Percentiles rank a stretch among this genome's conserved stretches.
These are phyloP conservation scores for Sisor rabdophorus DNA, from an alignment of 2,113 vertebrate genomes.

Conservation along the genomic window DNA sequence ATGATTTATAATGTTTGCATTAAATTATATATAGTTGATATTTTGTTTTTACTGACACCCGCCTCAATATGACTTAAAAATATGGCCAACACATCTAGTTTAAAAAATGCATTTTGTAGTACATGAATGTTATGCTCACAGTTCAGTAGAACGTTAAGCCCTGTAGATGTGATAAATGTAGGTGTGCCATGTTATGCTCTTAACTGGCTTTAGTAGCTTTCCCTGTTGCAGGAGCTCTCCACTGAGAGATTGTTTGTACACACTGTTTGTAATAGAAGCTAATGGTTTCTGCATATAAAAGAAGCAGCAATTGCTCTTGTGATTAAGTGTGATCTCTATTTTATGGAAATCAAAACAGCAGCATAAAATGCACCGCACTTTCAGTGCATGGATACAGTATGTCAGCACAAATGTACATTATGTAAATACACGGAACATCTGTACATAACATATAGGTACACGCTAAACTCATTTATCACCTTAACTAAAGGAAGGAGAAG, in stretches of 20 bases:
- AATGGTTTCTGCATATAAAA: slow-evolving; percentile 70
- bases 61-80: not conserved
- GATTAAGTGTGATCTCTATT: slow-evolving; percentile 71
- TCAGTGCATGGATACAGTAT: slow-evolving; percentile 16
- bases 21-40: too few relatives aligned
- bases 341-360: slow-evolving; percentile 74
- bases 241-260: slow-evolving; percentile 60
- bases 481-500: not conserved
- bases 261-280: slow-evolving; percentile 64
- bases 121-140: not conserved
- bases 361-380: slow-evolving; percentile 55
- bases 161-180: slow-evolving; percentile 32
- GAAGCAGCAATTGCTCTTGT: slow-evolving; percentile 58
- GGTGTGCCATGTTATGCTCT: slow-evolving; percentile 55
- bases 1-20: not conserved
- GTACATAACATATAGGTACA: slow-evolving; percentile 1
- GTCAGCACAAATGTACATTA: slow-evolving; percentile 5
- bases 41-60: slow-evolving; percentile 8
- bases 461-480: not conserved
- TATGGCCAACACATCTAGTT: not conserved
- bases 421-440: slow-evolving; percentile 5
- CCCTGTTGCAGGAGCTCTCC: slow-evolving; percentile 49
- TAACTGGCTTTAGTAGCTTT: slow-evolving; percentile 68
- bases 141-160: not conserved
- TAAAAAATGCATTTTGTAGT: slow-evolving; percentile 1